Evolutionary conservation across 2,888 invertebrate species (phyloP), one percentile per base, ranked within the genome.

Genomic region (Diaperis boleti): DNA sequence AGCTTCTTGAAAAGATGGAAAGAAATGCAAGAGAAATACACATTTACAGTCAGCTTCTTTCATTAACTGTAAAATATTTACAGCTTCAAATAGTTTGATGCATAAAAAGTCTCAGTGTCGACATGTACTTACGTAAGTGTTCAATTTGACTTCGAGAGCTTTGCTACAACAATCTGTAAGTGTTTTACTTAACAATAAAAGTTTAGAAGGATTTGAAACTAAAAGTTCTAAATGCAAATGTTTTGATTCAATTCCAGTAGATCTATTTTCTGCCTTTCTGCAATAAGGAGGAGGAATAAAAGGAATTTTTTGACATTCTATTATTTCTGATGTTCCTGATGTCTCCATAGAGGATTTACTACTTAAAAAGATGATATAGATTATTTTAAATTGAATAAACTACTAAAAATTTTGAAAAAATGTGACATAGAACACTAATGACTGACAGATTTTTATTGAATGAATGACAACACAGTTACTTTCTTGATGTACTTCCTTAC

Each of bases 141-240:
- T 89, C 44, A 89, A 80, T 81, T 84, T 86, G 13, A 82, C 82
- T 77, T 89, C 88, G 14, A 88, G 76, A 49, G 82, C 79, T 42
- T 81, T 78, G 56, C 84, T 84, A 59, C 74, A 78, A 10, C 82
- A 82, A 59, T 86, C 85, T 29, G 79, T 82, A 3, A 88, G 78
- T 66, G 78, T 83, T 79, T 85, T 84, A 20, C 85, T 81, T 45
- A 88, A 78, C 63, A 84, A 82, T 62, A 88, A 75, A 65, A 88
- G 81, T 78, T 85, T 85, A 5, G 84, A 84, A 3, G 87, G 87
- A 74, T 87, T 81, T 37, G 26, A 26, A 26, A 26, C 26, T 8
- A 1, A 8, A 2, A 87, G 78, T 59, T 74, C 74, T 37, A 76
- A 64, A 37, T 66, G 65, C 1, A n/a, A 8, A 26, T 26, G 8